Percentiles rank a stretch among this genome's conserved stretches.
phyloP scores from a whole-genome alignment of 1,140 invertebrate genomes.

The Berghia stephanieae region DNA sequence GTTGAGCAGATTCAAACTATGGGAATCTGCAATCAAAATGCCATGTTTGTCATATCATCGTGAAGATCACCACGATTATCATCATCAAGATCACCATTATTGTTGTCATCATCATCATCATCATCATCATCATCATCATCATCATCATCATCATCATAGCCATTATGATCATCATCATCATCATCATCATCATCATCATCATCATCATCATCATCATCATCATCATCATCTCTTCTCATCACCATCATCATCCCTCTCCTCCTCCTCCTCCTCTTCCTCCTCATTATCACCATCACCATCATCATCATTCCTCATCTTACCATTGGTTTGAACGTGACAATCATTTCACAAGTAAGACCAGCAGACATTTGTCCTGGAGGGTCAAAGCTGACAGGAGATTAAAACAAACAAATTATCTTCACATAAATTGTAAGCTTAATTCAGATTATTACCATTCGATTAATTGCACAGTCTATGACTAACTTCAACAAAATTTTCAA shows the following conservation, averaged over 20 bases:
- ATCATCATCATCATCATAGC: no score
- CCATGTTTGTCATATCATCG: no score
- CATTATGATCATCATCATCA: constrained; percentile 20
- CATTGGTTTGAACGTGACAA: constrained; percentile 66
- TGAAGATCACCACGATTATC: no score
- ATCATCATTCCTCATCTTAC: constrained; percentile 44
- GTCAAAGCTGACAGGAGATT: constrained; percentile 55
- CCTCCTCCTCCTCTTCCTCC: not conserved
- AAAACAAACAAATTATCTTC: constrained; percentile 12
- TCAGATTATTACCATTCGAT: no score
- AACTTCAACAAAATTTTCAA: no score
- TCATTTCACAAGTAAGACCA: constrained; percentile 66
- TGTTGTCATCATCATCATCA: no score
- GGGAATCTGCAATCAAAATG: no score
- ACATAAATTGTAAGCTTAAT: not conserved
- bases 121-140: no score
- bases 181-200: constrained; percentile 25
- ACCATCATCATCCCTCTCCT: not conserved
- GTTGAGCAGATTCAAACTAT: no score
- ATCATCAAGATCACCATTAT: no score
- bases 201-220: constrained; percentile 29
- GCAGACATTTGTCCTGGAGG: constrained; percentile 68
- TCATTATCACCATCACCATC: constrained; percentile 19
- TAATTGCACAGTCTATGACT: no score
- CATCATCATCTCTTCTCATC: constrained; percentile 19